Percentiles rank a stretch among this genome's conserved stretches.
Conservation (phyloP, 2,113 vertebrate genomes). For the Butorides virescens region DNA sequence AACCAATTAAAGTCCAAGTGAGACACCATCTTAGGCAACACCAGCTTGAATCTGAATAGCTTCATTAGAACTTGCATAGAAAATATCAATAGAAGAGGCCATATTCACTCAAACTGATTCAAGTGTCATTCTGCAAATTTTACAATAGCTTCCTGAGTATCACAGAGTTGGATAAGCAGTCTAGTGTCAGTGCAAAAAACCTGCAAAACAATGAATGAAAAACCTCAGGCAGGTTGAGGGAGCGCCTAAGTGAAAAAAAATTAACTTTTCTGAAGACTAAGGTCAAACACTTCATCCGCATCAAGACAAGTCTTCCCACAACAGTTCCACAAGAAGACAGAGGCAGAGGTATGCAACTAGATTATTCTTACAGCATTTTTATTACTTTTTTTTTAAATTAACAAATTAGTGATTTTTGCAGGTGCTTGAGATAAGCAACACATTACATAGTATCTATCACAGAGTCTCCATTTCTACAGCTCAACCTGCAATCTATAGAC, state of each 20-base stretch:
- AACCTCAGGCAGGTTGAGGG: not conserved
- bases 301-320: not conserved
- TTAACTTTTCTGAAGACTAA: not conserved
- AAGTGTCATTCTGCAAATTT: not conserved
- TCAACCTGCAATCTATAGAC: not conserved
- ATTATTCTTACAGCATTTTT: not conserved
- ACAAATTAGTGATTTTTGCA: not conserved
- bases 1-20: not conserved
- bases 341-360: not conserved
- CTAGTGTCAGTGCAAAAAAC: not conserved
- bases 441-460: not conserved
- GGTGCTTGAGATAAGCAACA: not conserved
- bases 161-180: not conserved
- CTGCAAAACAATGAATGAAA: not conserved
- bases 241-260: not conserved
- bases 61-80: not conserved
- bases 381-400: not conserved
- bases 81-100: not conserved
- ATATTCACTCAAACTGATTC: not conserved
- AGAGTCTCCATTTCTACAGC: not conserved
- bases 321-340: not conserved
- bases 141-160: not conserved
- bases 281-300: not conserved
- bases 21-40: not conserved
- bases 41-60: not conserved